Conservation (phyloP, 1,140 invertebrate genomes). For the Olivierus martensii region DNA sequence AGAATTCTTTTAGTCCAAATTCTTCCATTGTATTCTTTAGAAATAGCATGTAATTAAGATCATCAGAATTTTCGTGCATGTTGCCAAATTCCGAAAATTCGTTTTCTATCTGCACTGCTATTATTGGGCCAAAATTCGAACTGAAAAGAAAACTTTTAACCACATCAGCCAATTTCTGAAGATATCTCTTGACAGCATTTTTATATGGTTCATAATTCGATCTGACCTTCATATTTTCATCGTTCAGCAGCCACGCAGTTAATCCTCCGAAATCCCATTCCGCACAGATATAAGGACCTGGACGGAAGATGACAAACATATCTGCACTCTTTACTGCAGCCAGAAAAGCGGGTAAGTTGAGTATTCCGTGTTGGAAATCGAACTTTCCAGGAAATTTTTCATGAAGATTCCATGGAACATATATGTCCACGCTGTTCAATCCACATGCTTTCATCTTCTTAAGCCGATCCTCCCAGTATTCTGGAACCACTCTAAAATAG, state of each 20-base stretch:
- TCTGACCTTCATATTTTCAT: constrained; percentile 14
- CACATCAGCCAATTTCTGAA: constrained; percentile 24
- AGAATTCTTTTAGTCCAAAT: constrained; percentile 1
- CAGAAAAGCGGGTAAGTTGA: constrained; percentile 32
- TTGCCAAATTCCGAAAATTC: constrained; percentile 17
- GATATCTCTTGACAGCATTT: constrained; percentile 26
- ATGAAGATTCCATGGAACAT: constrained; percentile 38
- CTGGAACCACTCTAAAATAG: constrained; percentile 33
- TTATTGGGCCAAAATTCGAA: constrained; percentile 29
- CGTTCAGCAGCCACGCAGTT: constrained; percentile 27
- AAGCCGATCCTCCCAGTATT: constrained; percentile 36
- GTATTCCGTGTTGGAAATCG: constrained; percentile 5
- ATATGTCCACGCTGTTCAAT: constrained; percentile 37
- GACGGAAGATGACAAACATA: constrained; percentile 32
- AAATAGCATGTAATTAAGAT: not conserved
- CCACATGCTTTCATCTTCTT: constrained; percentile 34
- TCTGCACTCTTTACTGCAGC: constrained; percentile 29
- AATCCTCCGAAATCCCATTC: constrained; percentile 38
- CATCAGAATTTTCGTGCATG: not conserved
- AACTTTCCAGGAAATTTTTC: constrained; percentile 26
- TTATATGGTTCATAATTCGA: constrained; percentile 22
- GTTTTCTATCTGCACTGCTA: constrained; percentile 27
- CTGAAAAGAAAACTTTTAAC: constrained; percentile 28
- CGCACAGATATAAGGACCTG: constrained; percentile 38
- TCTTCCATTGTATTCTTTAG: not conserved